A percentile compares a stretch with the other conserved stretches of the same genome.
Evolutionary conservation across 2,113 vertebrate genomes (phyloP).

Genomic region (Gopherus flavomarginatus): DNA sequence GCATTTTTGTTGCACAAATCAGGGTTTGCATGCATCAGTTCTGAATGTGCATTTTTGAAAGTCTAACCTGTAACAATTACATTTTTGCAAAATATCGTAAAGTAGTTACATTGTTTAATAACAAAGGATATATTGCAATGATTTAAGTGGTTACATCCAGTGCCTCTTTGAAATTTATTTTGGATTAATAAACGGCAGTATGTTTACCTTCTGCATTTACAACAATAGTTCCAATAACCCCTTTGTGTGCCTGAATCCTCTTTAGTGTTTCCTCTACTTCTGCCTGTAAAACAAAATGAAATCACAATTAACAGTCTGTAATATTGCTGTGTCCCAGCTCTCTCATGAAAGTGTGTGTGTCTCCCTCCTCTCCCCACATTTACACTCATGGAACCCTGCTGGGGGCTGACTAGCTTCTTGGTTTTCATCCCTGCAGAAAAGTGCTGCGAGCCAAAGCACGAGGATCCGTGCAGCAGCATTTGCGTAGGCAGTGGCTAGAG

Average conservation of each 20-base stretch:
- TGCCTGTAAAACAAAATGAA: slow-evolving; percentile 70
- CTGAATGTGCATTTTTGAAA: not conserved
- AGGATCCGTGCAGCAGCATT: not conserved
- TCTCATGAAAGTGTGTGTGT: not conserved
- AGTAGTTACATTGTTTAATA: accelerated
- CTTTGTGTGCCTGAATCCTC: slow-evolving; percentile 86
- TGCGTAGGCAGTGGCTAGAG: not conserved
- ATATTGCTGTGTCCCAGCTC: not conserved
- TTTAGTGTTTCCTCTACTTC: slow-evolving; percentile 88
- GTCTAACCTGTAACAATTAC: not conserved
- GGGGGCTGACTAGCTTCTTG: not conserved
- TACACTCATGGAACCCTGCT: no score
- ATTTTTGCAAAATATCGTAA: accelerated
- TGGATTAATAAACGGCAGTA: not conserved
- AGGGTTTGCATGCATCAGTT: not conserved
- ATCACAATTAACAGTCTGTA: not conserved
- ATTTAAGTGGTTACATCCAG: accelerated
- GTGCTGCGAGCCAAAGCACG: no score
- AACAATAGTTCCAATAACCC: slow-evolving; percentile 84
- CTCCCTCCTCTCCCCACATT: no score
- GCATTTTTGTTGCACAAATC: not conserved
- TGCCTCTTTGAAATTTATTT: accelerated
- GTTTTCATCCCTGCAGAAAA: not conserved
- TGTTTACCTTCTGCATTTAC: slow-evolving; percentile 84
- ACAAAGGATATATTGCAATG: accelerated